A percentile compares a stretch with the other conserved stretches of the same genome.
phyloP scores from a whole-genome alignment of 2,113 vertebrate genomes.

The Platichthys stellatus region DNA sequence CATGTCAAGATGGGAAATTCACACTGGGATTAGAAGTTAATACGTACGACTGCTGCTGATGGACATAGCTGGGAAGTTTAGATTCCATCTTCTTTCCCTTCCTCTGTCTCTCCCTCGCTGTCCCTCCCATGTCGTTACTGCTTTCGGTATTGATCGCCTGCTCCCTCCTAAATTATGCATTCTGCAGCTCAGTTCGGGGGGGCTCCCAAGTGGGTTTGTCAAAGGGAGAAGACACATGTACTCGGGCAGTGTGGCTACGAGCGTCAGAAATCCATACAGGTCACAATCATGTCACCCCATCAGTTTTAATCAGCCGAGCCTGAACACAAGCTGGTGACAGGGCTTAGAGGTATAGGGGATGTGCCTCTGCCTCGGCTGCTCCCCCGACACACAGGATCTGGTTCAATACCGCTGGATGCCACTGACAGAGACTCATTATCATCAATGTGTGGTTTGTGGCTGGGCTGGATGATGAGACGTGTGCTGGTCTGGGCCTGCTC shows the following conservation, averaged over 20 bases:
- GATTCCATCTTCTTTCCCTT: slow-evolving; percentile 23
- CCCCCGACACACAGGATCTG: slow-evolving; percentile 57
- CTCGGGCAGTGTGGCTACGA: slow-evolving; percentile 63
- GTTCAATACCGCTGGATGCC: slow-evolving; percentile 69
- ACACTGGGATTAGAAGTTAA: slow-evolving; percentile 73
- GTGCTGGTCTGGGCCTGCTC: slow-evolving; percentile 48
- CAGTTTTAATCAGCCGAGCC: slow-evolving; percentile 74
- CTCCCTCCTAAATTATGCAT: slow-evolving; percentile 79
- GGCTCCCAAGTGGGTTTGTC: slow-evolving; percentile 71
- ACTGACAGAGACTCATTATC: slow-evolving; percentile 70
- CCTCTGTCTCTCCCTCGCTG: slow-evolving; percentile 30
- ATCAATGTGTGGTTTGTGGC: slow-evolving; percentile 57
- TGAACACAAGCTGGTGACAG: slow-evolving; percentile 65
- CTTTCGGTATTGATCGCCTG: slow-evolving; percentile 76
- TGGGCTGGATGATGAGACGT: slow-evolving; percentile 52
- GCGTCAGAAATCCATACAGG: slow-evolving; percentile 78
- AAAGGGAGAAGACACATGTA: slow-evolving; percentile 73
- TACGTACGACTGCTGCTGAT: slow-evolving; percentile 57
- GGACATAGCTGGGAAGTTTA: slow-evolving; percentile 52
- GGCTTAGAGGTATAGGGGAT: slow-evolving; percentile 56
- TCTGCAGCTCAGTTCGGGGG: slow-evolving; percentile 64
- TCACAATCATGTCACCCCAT: slow-evolving; percentile 77
- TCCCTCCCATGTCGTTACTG: slow-evolving; percentile 47
- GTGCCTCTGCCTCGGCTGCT: slow-evolving; percentile 53
- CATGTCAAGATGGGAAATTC: slow-evolving; percentile 69